Conservation (phyloP, 2,797 vertebrate genomes). For the Simalia tracyae region DNA sequence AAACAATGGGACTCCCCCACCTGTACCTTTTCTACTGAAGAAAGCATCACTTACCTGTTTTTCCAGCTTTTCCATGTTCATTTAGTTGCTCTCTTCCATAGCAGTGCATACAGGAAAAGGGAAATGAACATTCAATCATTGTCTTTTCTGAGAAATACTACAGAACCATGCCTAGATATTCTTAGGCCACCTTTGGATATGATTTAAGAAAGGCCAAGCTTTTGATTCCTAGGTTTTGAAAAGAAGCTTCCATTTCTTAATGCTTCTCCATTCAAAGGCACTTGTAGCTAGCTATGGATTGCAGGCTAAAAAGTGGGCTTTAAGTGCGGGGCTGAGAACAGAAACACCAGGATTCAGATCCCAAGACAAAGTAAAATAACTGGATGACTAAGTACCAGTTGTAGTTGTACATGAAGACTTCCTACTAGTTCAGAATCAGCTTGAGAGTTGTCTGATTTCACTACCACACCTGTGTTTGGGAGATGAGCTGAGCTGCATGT, state of each 20-base stretch:
- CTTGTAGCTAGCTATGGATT: neutral
- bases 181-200: slow-evolving; percentile 4
- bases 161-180: slow-evolving; percentile 23
- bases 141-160: neutral
- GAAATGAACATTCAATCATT: slow-evolving; percentile 2
- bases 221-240: neutral
- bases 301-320: neutral
- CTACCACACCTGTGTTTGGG: neutral
- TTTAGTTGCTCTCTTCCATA: slow-evolving; percentile 6
- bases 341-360: neutral
- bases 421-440: neutral
- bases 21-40: slow-evolving; percentile 55
- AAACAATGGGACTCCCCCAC: slow-evolving; percentile 53
- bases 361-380: neutral
- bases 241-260: neutral
- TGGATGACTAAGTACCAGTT: neutral
- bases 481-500: neutral
- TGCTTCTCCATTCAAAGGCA: neutral
- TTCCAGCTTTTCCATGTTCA: neutral
- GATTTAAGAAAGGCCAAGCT: neutral
- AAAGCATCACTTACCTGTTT: slow-evolving; percentile 34
- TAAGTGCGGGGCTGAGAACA: neutral
- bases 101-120: neutral
- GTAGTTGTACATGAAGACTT: neutral
- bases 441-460: neutral